phyloP scores from a whole-genome alignment of 2,888 invertebrate genomes.

The Acheta domesticus region DNA sequence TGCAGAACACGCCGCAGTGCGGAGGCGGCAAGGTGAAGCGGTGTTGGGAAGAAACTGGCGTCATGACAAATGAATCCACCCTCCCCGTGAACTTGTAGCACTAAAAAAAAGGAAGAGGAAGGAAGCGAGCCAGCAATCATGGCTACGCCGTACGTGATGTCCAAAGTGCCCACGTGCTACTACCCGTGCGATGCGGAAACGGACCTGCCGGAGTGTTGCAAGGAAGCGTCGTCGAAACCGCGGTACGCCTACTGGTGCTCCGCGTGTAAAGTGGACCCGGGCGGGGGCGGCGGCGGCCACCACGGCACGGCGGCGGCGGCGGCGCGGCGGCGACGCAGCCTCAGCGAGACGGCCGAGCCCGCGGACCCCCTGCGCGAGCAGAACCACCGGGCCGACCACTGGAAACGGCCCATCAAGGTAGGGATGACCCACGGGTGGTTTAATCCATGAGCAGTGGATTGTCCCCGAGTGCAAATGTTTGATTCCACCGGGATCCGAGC shows the following conservation, averaged over 20 bases:
- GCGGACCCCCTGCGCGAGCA: background rate
- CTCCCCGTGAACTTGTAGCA: no score
- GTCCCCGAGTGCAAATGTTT: no score
- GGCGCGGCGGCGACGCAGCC: background rate
- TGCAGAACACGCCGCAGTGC: no score
- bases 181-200: background rate
- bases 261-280: background rate
- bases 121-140: slow-evolving; percentile 10
- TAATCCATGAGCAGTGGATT: background rate
- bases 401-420: background rate
- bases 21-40: no score
- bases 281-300: background rate
- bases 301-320: background rate
- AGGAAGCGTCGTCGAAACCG: background rate
- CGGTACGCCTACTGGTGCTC: background rate
- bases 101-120: no score
- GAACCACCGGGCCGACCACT: background rate
- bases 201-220: slow-evolving; percentile 1
- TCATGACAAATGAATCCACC: no score
- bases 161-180: slow-evolving; percentile 34
- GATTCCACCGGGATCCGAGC: no score
- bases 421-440: background rate
- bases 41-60: no score
- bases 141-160: slow-evolving; percentile 32
- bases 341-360: background rate